Conservation (phyloP, 1,140 invertebrate species). For the Lepidostoma basale region DNA sequence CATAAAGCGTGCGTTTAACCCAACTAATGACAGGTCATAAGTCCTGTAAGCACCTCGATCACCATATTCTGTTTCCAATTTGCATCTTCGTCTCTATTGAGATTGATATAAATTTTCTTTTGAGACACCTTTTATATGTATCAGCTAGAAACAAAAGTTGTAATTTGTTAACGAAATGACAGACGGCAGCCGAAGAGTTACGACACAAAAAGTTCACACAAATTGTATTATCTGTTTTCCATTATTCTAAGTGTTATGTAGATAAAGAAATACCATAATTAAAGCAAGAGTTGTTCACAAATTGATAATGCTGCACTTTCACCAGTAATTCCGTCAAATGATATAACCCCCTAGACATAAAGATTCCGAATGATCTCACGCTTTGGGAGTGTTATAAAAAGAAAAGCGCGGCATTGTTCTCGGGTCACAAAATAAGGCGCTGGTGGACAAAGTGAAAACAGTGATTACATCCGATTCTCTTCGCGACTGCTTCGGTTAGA, state of each 20-base stretch:
- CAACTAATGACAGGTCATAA: too few species aligned
- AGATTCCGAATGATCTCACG: slow-evolving; percentile 17
- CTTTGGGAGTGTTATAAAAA: slow-evolving; percentile 22
- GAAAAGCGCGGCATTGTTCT: slow-evolving; percentile 20
- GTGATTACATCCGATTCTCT: neutral
- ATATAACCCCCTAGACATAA: slow-evolving; percentile 10
- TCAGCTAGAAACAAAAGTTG: too few species aligned
- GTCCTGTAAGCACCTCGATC: too few species aligned
- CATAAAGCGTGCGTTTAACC: too few species aligned
- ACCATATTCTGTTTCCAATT: too few species aligned
- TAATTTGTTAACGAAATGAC: too few species aligned
- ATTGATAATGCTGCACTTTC: slow-evolving; percentile 11
- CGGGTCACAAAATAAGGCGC: neutral
- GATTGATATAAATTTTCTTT: too few species aligned
- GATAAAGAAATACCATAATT: slow-evolving; percentile 12
- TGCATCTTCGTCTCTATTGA: too few species aligned
- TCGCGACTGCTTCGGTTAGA: neutral
- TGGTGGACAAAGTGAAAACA: slow-evolving; percentile 21
- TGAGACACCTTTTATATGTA: too few species aligned
- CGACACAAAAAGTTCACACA: too few species aligned
- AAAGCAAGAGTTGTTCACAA: neutral
- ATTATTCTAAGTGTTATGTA: too few species aligned
- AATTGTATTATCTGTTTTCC: neutral
- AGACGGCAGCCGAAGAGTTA: too few species aligned
- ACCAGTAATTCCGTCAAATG: slow-evolving; percentile 12